phyloP scores from a whole-genome alignment of 37 sponge, comb jelly and placozoan species.

The Corticium candelabrum region DNA sequence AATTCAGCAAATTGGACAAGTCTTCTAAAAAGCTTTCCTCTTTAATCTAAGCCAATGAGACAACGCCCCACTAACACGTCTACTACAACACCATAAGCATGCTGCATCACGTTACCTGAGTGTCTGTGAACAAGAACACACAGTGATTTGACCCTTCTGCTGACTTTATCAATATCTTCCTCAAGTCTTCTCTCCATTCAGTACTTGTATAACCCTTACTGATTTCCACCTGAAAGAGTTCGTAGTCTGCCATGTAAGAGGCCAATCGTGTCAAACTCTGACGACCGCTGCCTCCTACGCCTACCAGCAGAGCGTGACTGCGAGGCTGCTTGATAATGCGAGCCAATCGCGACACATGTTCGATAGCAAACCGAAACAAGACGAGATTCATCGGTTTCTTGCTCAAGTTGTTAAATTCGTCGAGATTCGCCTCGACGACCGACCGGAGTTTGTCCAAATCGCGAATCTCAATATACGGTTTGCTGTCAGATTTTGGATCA shows the following conservation, averaged over 20 bases:
- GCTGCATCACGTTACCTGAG: conserved; percentile 1
- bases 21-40: conserved; percentile 95
- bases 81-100: not conserved
- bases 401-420: conserved; percentile 94
- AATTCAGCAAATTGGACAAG: conserved; percentile 83
- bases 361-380: conserved; percentile 97
- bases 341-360: conserved; percentile 85
- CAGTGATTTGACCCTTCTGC: conserved; percentile 70
- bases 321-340: conserved; percentile 92
- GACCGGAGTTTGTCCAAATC: conserved; percentile 80
- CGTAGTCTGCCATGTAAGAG: conserved; percentile 92
- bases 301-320: conserved; percentile 86
- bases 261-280: conserved; percentile 86
- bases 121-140: conserved; percentile 85
- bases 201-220: conserved; percentile 90
- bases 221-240: conserved; percentile 94
- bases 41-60: conserved; percentile 72
- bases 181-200: conserved; percentile 96
- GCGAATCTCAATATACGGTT: conserved; percentile 74
- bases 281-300: conserved; percentile 87
- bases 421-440: conserved; percentile 85
- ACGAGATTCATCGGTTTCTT: conserved; percentile 99
- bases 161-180: conserved; percentile 74
- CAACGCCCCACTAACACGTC: not conserved
- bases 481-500: conserved; percentile 84